Evolutionary conservation across 92 coral and sea anemone genomes (phyloP).

Genomic region (Paramuricea clavata): DNA sequence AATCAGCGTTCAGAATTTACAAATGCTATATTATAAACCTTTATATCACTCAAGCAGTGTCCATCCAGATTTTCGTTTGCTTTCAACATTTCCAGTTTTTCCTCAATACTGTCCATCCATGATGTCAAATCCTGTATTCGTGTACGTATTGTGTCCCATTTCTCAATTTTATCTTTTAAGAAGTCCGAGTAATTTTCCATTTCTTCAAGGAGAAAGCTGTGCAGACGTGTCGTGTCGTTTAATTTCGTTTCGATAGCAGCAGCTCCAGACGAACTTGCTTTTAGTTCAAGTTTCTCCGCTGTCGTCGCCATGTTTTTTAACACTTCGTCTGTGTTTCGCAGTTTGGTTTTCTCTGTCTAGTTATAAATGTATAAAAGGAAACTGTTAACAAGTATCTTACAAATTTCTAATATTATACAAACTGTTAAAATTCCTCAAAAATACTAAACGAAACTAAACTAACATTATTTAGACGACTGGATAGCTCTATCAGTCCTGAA

Average conservation of each 20-base stretch:
- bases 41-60: slow-evolving; percentile 81
- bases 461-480: no score
- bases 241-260: slow-evolving; percentile 84
- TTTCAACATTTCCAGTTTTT: slow-evolving; percentile 72
- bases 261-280: slow-evolving; percentile 83
- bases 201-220: slow-evolving; percentile 86
- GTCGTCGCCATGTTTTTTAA: slow-evolving; percentile 76
- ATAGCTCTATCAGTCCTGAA: no score
- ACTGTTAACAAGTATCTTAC: not conserved
- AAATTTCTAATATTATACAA: no score
- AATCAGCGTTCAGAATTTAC: no score
- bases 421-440: no score
- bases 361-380: not conserved
- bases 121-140: slow-evolving; percentile 87
- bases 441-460: no score
- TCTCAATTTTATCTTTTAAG: slow-evolving; percentile 72
- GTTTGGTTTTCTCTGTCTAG: slow-evolving; percentile 80
- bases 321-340: slow-evolving; percentile 66
- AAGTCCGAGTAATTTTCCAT: slow-evolving; percentile 77
- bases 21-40: no score
- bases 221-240: slow-evolving; percentile 72
- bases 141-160: slow-evolving; percentile 85
- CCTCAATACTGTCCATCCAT: slow-evolving; percentile 91
- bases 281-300: slow-evolving; percentile 79
- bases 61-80: slow-evolving; percentile 79